A percentile compares a stretch with the other conserved stretches of the same genome.
Evolutionary conservation across 2,113 vertebrate species (phyloP).

Genomic region (Vicugna pacos): DNA sequence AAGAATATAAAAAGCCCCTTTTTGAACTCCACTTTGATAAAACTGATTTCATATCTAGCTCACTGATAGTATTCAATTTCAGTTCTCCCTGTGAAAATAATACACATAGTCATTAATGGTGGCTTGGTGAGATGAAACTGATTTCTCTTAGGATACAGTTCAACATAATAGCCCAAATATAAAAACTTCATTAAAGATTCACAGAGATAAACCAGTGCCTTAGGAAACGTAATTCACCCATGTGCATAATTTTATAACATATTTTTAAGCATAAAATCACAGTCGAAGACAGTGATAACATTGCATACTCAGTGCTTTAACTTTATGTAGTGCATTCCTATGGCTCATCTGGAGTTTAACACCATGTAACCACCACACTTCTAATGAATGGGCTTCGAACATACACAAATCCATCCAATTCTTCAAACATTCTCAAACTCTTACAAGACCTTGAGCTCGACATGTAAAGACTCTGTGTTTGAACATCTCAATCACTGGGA

Average conservation of each 20-base stretch:
- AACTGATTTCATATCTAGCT: slow-evolving; percentile 61
- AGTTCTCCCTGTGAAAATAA: slow-evolving; percentile 64
- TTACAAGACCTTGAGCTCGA: slow-evolving; percentile 28
- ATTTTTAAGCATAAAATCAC: slow-evolving; percentile 68
- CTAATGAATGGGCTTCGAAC: slow-evolving; percentile 59
- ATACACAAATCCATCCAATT: slow-evolving; percentile 39
- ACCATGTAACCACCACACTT: slow-evolving; percentile 66
- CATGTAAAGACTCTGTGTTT: slow-evolving; percentile 53
- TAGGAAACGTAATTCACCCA: slow-evolving; percentile 66
- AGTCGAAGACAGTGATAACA: slow-evolving; percentile 75
- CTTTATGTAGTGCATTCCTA: slow-evolving; percentile 83
- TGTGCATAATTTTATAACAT: slow-evolving; percentile 63
- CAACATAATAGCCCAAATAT: slow-evolving; percentile 60
- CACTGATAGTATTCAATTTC: slow-evolving; percentile 56
- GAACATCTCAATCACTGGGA: slow-evolving; percentile 41
- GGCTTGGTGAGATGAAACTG: not conserved
- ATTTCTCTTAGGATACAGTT: slow-evolving; percentile 39
- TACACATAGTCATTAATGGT: not conserved
- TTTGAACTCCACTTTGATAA: slow-evolving; percentile 39
- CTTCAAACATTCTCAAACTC: slow-evolving; percentile 46
- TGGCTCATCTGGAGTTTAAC: slow-evolving; percentile 74
- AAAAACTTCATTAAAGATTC: slow-evolving; percentile 62
- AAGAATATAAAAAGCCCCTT: slow-evolving; percentile 67
- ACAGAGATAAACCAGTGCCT: slow-evolving; percentile 68
- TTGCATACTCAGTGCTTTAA: slow-evolving; percentile 83